phyloP scores from a whole-genome alignment of 2,797 vertebrate genomes.

The Ficedula albicollis region DNA sequence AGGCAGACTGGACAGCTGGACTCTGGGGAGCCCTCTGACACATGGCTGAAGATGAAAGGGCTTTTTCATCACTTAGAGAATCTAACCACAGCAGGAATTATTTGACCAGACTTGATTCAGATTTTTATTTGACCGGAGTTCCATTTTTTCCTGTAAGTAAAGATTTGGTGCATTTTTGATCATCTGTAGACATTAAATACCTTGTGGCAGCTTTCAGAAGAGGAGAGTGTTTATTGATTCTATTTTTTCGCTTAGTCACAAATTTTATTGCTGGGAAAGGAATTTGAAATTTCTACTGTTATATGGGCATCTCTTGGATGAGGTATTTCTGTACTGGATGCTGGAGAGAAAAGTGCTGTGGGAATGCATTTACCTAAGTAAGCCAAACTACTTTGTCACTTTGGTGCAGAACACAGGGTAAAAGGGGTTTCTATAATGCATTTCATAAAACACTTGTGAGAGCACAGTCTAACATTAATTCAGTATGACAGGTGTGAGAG shows the following conservation, averaged over 20 bases:
- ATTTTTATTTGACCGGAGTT: neutral
- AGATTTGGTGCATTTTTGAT: constrained; percentile 9
- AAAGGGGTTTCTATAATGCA: neutral
- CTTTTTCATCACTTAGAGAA: neutral
- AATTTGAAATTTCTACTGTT: constrained; percentile 1
- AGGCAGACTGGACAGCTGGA: neutral
- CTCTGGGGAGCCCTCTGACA: neutral
- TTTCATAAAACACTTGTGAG: neutral
- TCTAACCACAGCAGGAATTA: neutral
- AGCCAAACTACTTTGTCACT: neutral
- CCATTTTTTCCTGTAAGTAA: neutral
- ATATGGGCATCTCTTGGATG: neutral
- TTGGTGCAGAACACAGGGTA: neutral
- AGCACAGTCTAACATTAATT: neutral
- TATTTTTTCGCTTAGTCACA: constrained; percentile 26
- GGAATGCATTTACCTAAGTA: neutral
- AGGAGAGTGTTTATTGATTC: constrained; percentile 29
- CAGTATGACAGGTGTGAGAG: neutral
- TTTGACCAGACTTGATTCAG: neutral
- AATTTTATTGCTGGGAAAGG: constrained; percentile 15
- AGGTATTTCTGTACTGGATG: neutral
- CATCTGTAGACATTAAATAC: constrained; percentile 3
- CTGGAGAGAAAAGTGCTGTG: neutral
- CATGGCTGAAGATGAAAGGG: neutral
- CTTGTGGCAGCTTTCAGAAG: constrained; percentile 21